Evolutionary conservation across 1,140 invertebrate genomes (phyloP).

Genomic region (Pogonus chalceus): DNA sequence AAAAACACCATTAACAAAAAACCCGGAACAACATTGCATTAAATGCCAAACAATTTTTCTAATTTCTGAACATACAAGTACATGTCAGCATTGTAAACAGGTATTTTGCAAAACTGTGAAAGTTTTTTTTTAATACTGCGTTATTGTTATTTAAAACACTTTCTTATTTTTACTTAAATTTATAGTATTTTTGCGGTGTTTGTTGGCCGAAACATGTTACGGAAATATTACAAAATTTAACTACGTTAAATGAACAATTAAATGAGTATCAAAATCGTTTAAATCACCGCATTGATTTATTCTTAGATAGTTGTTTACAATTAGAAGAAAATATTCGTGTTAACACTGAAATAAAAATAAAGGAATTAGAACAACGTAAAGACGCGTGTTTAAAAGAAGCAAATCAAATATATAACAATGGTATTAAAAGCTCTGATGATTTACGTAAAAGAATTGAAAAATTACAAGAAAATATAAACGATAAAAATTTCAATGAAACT

Average conservation of each 20-base stretch:
- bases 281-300: constrained; percentile 43
- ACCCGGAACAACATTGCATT: constrained; percentile 21
- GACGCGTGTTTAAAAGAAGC: constrained; percentile 31
- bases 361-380: constrained; percentile 33
- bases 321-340: constrained; percentile 38
- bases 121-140: constrained; percentile 11
- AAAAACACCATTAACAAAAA: constrained; percentile 23
- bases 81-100: constrained; percentile 46
- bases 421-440: constrained; percentile 31
- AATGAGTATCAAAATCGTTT: constrained; percentile 35
- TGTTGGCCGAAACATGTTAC: constrained; percentile 46
- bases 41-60: constrained; percentile 41
- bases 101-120: constrained; percentile 27
- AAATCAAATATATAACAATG: constrained; percentile 29
- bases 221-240: constrained; percentile 43
- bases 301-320: constrained; percentile 38
- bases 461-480: constrained; percentile 28
- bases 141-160: constrained; percentile 1
- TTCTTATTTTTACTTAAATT: constrained; percentile 13
- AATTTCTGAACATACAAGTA: constrained; percentile 28
- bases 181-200: constrained; percentile 43
- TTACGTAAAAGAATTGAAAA: constrained; percentile 33
- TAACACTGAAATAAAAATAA: constrained; percentile 38
- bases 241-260: constrained; percentile 41
- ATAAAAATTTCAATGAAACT: constrained; percentile 24